A percentile compares a stretch with the other conserved stretches of the same genome.
Conservation (phyloP, 1,140 invertebrate species). For the Ceratina calcarata region DNA sequence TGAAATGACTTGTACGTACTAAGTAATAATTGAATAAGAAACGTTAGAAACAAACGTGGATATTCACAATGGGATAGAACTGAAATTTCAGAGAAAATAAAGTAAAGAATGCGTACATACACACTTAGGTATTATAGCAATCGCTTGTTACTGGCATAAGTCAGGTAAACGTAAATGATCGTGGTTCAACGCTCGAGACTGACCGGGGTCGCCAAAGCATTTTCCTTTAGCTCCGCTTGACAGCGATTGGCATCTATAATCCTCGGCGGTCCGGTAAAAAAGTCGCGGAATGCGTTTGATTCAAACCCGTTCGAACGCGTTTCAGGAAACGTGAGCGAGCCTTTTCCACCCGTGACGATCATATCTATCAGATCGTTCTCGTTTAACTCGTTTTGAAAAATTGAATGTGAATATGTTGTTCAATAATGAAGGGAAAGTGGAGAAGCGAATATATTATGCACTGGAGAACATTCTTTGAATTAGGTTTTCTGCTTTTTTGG, state of each 20-base stretch:
- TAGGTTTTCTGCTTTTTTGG: not conserved
- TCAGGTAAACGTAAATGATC: constrained; percentile 57
- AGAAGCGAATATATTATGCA: not conserved
- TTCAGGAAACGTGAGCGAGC: constrained; percentile 41
- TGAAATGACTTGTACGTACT: not conserved
- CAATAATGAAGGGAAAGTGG: not conserved
- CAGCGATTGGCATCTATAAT: constrained; percentile 49
- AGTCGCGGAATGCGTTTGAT: constrained; percentile 45
- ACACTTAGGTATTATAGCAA: not conserved
- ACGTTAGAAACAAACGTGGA: too few relatives aligned
- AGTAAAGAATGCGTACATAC: not conserved
- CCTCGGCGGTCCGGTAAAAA: constrained; percentile 34
- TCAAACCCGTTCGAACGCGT: constrained; percentile 39
- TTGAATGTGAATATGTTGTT: not conserved
- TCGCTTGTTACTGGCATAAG: constrained; percentile 4
- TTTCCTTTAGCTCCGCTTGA: constrained; percentile 46
- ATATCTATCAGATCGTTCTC: constrained; percentile 21
- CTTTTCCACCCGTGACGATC: constrained; percentile 24
- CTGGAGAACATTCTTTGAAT: not conserved
- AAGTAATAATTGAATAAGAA: too few relatives aligned
- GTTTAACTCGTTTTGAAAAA: not conserved
- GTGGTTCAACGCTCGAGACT: constrained; percentile 59
- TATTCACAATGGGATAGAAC: too few relatives aligned
- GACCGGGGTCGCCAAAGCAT: constrained; percentile 52
- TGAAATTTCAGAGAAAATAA: too few relatives aligned